Base-by-base conservation (phyloP, 2,888 invertebrate genomes). In the Harmothoe impar region DNA sequence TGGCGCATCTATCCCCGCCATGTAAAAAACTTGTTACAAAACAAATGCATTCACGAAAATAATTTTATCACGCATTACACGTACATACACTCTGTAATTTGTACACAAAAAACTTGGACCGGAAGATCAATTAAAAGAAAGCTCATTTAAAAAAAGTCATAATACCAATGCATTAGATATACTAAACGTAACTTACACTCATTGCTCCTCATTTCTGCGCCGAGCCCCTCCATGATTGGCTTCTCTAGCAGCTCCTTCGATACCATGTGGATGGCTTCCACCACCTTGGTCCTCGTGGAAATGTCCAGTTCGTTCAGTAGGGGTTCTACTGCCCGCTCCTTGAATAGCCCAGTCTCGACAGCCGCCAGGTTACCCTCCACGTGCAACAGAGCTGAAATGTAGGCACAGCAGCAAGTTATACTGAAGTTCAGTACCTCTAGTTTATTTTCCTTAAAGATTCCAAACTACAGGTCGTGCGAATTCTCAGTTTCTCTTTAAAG, bases 201-300 rank as follows among this genome's bases (percentile, higher is more conserved):
- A 15, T 62, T 62, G 7, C n/a, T 62, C n/a, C 15, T 62, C 15
- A 62, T n/a, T 62, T n/a, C 62, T 1, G n/a, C 0, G 23, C 1
- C 62, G n/a, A 62, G 62, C 62, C n/a, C 62, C 62, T 62, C 62
- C 20, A 62, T 20, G 62, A 62, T 62, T 62, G 62, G 62, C 62
- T 62, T 62, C 62, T 62, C 62, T 20, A 62, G 62, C n/a, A 62
- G 62, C n/a, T 62, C 62, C 62, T 62, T 62, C 7, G 62, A 62
- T n/a, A 62, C 62, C 62, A 20, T 20, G 62, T 62, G n/a, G 62
- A 62, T n/a, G 62, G 62, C 62, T 1, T 62, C 62, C 20, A 62
- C 62, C 3, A 62, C 62, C n/a, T 20, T 62, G n/a, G 20, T 62
- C 20, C 20, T 20, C 62, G 62, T 62, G 20, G 20, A 1, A 62